Evolutionary conservation across 2,888 invertebrate species (phyloP).

Genomic region (Zonitis immaculata): DNA sequence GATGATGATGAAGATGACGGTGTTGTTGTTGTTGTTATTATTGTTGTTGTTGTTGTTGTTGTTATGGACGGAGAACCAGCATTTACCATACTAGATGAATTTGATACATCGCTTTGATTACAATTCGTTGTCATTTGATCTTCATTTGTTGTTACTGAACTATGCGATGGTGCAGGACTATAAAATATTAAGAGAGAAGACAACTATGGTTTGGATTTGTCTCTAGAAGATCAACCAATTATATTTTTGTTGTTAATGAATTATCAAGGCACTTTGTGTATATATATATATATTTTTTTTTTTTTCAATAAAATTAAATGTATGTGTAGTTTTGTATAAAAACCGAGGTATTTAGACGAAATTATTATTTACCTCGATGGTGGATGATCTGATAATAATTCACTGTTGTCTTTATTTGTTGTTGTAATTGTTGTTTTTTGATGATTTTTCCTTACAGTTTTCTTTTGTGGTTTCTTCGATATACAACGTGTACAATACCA

Average conservation of each 20-base stretch:
- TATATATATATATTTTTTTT: neutral
- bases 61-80: slow-evolving; percentile 40
- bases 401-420: slow-evolving; percentile 38
- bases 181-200: slow-evolving; percentile 11
- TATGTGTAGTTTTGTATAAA: too few species aligned
- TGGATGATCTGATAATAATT: slow-evolving; percentile 55
- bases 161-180: slow-evolving; percentile 67
- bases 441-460: slow-evolving; percentile 59
- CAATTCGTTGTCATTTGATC: slow-evolving; percentile 41
- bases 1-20: slow-evolving; percentile 11
- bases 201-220: neutral
- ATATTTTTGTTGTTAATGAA: neutral
- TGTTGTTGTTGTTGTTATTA: slow-evolving; percentile 14
- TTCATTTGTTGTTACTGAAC: slow-evolving; percentile 63
- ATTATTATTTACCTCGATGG: slow-evolving; percentile 49
- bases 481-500: slow-evolving; percentile 81
- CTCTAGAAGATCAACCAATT: slow-evolving; percentile 3
- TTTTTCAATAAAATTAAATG: neutral
- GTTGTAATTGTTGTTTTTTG: slow-evolving; percentile 46
- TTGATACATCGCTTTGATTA: slow-evolving; percentile 44
- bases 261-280: neutral
- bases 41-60: slow-evolving; percentile 16
- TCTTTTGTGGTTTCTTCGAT: slow-evolving; percentile 70
- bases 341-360: neutral
- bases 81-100: slow-evolving; percentile 35